Evolutionary conservation across 2,113 vertebrate species (phyloP).

Genomic region (Pelmatolapia mariae): DNA sequence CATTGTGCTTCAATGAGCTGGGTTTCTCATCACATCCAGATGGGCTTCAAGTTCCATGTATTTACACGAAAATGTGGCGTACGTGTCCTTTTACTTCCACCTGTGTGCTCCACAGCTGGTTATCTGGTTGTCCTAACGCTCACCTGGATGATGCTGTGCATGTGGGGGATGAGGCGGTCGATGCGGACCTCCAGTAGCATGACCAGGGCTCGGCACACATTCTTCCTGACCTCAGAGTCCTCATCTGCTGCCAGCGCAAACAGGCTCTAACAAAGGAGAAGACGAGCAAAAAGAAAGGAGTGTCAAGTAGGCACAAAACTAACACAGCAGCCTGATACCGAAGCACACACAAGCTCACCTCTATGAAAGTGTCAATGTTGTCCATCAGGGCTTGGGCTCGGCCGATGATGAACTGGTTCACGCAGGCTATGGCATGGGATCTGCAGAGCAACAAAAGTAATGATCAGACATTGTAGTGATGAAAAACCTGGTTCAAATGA

Average conservation of each 20-base stretch:
- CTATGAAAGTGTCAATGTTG: slow-evolving; percentile 93
- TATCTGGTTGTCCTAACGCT: not conserved
- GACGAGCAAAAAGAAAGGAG: not conserved
- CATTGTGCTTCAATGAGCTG: slow-evolving; percentile 55
- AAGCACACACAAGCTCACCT: slow-evolving; percentile 66
- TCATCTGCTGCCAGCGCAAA: slow-evolving; percentile 73
- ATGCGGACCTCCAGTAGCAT: slow-evolving; percentile 94
- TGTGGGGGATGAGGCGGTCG: slow-evolving; percentile 90
- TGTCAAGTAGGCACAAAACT: not conserved
- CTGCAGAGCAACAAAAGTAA: slow-evolving; percentile 41
- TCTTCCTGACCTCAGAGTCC: slow-evolving; percentile 90
- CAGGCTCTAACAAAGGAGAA: slow-evolving; percentile 72
- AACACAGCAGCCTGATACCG: not conserved
- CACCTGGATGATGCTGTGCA: slow-evolving; percentile 96
- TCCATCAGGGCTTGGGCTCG: slow-evolving; percentile 94
- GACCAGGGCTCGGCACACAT: slow-evolving; percentile 88
- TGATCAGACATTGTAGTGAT: not conserved
- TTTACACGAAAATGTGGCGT: not conserved
- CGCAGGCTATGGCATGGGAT: slow-evolving; percentile 91
- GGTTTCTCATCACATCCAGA: slow-evolving; percentile 52
- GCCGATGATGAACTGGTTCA: slow-evolving; percentile 95
- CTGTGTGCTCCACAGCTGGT: not conserved
- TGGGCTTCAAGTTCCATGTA: not conserved
- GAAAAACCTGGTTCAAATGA: not conserved
- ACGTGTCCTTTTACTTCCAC: not conserved